Percentiles rank a stretch among this genome's conserved stretches.
Conservation (phyloP, 2,888 invertebrate genomes). For the Rhaphigaster nebulosa region DNA sequence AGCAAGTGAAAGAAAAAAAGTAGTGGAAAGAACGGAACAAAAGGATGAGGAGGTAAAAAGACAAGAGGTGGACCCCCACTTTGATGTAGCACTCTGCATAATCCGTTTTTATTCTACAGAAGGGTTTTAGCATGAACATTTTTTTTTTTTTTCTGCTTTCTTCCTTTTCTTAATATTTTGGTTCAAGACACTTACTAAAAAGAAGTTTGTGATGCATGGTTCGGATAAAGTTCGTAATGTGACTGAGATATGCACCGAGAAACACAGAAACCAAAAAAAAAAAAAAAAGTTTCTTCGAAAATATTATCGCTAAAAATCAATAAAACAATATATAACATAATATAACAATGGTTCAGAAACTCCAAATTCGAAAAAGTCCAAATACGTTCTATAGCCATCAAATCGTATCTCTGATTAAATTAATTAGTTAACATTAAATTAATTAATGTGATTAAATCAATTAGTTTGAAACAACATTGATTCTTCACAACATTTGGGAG, state of each 20-base stretch:
- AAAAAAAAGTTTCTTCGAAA: not conserved
- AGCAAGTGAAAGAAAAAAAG: constrained; percentile 42
- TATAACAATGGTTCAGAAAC: no score
- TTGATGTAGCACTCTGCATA: constrained; percentile 49
- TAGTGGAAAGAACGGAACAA: constrained; percentile 21
- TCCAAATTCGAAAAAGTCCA: no score
- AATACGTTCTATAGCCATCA: no score
- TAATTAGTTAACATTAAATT: no score
- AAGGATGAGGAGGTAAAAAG: constrained; percentile 26
- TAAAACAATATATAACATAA: no score
- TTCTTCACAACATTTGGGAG: no score
- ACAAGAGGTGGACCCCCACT: constrained; percentile 43
- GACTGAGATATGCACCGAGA: no score
- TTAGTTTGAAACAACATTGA: no score
- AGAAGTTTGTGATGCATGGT: not conserved
- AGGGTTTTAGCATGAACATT: constrained; percentile 32
- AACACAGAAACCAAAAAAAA: no score
- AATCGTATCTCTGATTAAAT: no score
- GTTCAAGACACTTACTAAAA: constrained; percentile 1
- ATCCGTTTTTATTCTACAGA: constrained; percentile 44
- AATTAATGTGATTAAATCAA: no score
- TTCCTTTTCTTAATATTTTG: constrained; percentile 26
- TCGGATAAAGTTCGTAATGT: not conserved
- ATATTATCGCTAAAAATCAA: no score
- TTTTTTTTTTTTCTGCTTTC: constrained; percentile 14